Evolutionary conservation across 1,140 invertebrate genomes (phyloP), one percentile per base, ranked within the genome.

Genomic region (Littorina saxatilis): DNA sequence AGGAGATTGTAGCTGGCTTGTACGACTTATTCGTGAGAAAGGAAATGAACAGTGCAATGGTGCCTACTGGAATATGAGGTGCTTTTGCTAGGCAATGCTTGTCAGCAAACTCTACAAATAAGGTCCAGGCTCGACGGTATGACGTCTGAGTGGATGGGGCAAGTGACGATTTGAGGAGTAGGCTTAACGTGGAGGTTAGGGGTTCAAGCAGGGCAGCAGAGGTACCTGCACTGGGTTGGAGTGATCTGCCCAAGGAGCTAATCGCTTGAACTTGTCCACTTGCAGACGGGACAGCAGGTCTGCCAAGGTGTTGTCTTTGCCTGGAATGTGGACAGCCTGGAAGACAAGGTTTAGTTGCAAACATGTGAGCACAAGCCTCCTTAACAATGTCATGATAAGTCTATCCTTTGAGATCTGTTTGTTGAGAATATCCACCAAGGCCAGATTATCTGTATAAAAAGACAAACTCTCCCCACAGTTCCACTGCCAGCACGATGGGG

Each of bases 401-500:
- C 15, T 15, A 3, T 35, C 29, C 58, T 61, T 78, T 7, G 47
- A 55, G 4, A 52, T 58, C 29, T 78, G 75, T 35, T 61, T 55
- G 43, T 61, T 58, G 11, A 78, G 2, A 20, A 78, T 61, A 11
- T 27, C 27, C 20, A 78, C 75, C 17, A 78, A 17, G 5, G 75
- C 27, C n/a, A 23, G 58, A 58, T 78, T 78, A 29, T 78, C 75
- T 2, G 47, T 58, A n/a, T 63, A 11, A 27, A 78, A 58, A 27
- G 7, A 1, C 39, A 82, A n/a, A 11, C 27, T 20, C 4, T 13
- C 35, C 78, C 84, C 81, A 85, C 20, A 78, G 1, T 35, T 81
- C 74, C 20, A 85, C 17, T 39, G 81, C 78, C 43, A 81, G 39
- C 7, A 83, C 66, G 27, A 82, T 82, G 15, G 79, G 81, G 40